Base-by-base conservation (phyloP, 1,140 invertebrate species). In the Temnothorax nylanderi region DNA sequence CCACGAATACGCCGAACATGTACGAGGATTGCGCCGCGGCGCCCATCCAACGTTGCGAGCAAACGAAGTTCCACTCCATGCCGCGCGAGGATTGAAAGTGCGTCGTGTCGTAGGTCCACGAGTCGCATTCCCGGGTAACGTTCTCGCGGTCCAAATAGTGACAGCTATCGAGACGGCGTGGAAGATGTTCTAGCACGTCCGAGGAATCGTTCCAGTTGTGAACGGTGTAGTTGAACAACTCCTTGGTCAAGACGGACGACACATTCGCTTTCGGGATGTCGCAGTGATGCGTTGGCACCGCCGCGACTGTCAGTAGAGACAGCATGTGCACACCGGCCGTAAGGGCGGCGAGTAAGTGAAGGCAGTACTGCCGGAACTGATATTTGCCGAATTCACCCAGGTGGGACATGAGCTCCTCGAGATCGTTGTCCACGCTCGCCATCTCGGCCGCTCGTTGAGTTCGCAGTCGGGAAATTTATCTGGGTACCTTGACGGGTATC, bases 1-100 rank as follows among this genome's bases (percentile, higher is more conserved):
- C 98, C 6, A 97, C 96, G 69, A 99, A 98, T 11, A 98, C 98
- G n/a, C 98, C 98, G 81, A 98, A 96, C 98, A 99, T 99, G 93
- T 98, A 99, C 8, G 96, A 93, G 1, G 96, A 97, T 92, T 99
- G 98, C 0, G 97, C 97, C 16, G 98, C 93, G 1, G 98, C 97
- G 3, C 97, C 97, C 96, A 97, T 97, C 97, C 98, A 99, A 82
- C 97, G 95, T 77, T 96, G 94, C 72, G 97, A 96, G 93, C 98
- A 99, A 0, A 99, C 98, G 51, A 99, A 96, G 91, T 98, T 95
- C 98, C 98, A 99, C 95, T 98, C 97, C 3, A 98, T 98, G 8
- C 96, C 97, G 78, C 97, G 96, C 0, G 97, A 97, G 0, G 96
- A 96, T 78, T 96, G 94, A 88, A 97, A 97, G 91, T 97, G 97